Evolutionary conservation across 2,113 vertebrate species (phyloP).

Genomic region (Andinoacara biseriatus): DNA sequence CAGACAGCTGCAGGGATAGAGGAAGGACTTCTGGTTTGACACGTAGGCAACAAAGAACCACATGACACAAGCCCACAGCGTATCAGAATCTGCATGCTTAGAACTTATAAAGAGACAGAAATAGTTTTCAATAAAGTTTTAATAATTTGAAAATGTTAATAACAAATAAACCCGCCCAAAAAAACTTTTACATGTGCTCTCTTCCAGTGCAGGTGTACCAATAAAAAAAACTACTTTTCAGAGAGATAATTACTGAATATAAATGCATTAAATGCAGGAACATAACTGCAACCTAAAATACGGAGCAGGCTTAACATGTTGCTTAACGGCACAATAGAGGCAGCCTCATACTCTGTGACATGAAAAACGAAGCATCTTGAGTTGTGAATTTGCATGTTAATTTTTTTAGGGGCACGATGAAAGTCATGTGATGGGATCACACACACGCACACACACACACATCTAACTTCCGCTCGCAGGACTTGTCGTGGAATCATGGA

Average conservation of each 20-base stretch:
- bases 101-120: neutral
- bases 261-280: neutral
- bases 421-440: constrained; percentile 26
- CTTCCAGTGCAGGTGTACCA: neutral
- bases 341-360: neutral
- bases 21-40: constrained; percentile 46
- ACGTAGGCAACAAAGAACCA: constrained; percentile 48
- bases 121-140: neutral
- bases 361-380: neutral
- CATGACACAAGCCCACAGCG: neutral
- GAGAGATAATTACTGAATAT: neutral
- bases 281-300: neutral
- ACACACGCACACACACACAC: neutral
- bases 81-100: neutral
- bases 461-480: neutral
- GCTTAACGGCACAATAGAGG: neutral
- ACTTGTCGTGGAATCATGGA: neutral
- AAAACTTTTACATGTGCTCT: neutral
- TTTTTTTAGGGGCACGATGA: constrained; percentile 13
- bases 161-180: neutral
- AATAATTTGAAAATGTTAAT: neutral
- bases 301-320: neutral
- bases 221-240: neutral
- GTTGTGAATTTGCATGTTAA: constrained; percentile 26
- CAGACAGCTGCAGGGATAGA: constrained; percentile 45